These are phyloP conservation scores for Macroglossus sobrinus DNA, from an alignment of 2,113 vertebrate species.

Conservation along the genomic window DNA sequence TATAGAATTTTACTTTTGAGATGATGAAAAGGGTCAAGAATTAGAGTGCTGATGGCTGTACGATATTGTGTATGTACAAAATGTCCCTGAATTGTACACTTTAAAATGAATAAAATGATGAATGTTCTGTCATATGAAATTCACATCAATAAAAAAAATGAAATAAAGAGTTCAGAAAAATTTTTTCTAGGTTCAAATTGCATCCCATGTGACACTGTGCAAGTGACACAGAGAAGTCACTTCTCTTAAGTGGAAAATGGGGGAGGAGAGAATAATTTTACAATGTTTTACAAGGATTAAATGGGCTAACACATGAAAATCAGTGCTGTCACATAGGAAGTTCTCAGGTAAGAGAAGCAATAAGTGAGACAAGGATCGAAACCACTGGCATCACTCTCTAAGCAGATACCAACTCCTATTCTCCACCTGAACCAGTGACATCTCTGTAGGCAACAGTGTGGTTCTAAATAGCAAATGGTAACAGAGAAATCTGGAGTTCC, in stretches of 20 bases:
- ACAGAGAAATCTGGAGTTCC: neutral
- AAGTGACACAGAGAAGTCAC: neutral
- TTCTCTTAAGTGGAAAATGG: neutral
- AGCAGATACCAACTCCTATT: neutral
- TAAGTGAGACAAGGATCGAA: neutral
- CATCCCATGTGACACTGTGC: neutral
- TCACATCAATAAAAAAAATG: neutral
- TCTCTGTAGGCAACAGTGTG: neutral
- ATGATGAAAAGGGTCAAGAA: neutral
- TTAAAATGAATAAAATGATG: neutral
- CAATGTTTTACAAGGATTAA: neutral
- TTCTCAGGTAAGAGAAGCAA: neutral
- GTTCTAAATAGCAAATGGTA: neutral
- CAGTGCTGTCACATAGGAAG: neutral
- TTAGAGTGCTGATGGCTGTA: neutral
- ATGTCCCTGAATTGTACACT: neutral
- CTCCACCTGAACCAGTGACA: neutral
- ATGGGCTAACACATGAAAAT: conserved; percentile 3
- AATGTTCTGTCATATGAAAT: neutral
- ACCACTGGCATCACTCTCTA: neutral
- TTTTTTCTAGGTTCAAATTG: neutral
- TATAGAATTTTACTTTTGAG: neutral
- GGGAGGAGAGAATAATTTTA: neutral
- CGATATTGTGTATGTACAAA: neutral
- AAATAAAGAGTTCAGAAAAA: neutral